phyloP scores from a whole-genome alignment of 2,888 invertebrate species.

The Seira musarum region DNA sequence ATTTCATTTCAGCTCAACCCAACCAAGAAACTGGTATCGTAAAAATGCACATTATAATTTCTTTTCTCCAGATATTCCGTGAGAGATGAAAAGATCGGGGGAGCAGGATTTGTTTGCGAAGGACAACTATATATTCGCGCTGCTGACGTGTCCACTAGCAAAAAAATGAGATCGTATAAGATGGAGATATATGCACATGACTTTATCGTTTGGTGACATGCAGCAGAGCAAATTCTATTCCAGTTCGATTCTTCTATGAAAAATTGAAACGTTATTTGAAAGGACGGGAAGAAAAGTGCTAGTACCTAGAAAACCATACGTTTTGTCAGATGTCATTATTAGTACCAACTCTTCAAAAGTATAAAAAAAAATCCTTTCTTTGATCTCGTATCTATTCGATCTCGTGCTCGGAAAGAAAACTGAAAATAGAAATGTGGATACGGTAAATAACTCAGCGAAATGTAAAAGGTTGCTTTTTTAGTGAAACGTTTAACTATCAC shows the following conservation, averaged over 20 bases:
- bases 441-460: too few relatives aligned
- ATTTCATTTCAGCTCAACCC: neutral
- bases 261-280: conserved; percentile 51
- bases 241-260: conserved; percentile 10
- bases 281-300: conserved; percentile 21
- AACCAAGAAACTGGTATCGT: neutral
- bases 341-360: neutral
- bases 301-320: conserved; percentile 7
- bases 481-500: too few relatives aligned
- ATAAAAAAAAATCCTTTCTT: neutral
- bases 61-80: too few relatives aligned
- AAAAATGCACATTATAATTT: too few relatives aligned
- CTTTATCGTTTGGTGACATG: neutral
- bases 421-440: too few relatives aligned
- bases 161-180: too few relatives aligned
- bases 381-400: too few relatives aligned
- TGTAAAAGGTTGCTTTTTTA: too few relatives aligned
- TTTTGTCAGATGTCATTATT: conserved; percentile 12
- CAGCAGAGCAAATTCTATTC: neutral
- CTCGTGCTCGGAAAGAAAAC: too few relatives aligned
- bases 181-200: neutral
- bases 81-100: too few relatives aligned
- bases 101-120: too few relatives aligned
- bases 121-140: too few relatives aligned
- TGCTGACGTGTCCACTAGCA: neutral